These are phyloP conservation scores for Pseudomyrmex pallidus DNA, from an alignment of 1,140 invertebrate genomes.

Conservation along the genomic window DNA sequence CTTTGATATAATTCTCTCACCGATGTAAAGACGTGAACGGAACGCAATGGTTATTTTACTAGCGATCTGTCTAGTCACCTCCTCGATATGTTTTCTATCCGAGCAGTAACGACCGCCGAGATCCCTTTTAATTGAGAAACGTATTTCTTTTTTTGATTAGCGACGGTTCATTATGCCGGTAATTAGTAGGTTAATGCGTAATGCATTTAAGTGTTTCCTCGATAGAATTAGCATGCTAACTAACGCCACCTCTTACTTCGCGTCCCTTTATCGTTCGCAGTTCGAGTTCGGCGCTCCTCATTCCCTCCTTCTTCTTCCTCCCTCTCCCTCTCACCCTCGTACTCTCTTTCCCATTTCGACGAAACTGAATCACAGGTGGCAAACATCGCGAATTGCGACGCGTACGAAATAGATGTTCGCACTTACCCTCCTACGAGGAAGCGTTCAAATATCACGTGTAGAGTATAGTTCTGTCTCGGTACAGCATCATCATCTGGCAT, in stretches of 20 bases:
- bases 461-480: neutral
- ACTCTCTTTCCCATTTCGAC: conserved; percentile 34
- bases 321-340: conserved; percentile 17
- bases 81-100: conserved; percentile 36
- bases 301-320: conserved; percentile 26
- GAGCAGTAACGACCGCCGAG: neutral
- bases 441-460: conserved; percentile 26
- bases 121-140: conserved; percentile 16
- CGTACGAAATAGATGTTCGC: conserved; percentile 67
- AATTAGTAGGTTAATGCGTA: conserved; percentile 78
- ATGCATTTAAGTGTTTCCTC: conserved; percentile 80
- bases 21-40: conserved; percentile 65
- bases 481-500: neutral
- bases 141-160: conserved; percentile 78
- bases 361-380: conserved; percentile 71
- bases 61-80: conserved; percentile 20
- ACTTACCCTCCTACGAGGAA: conserved; percentile 47
- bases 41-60: conserved; percentile 29
- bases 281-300: conserved; percentile 61
- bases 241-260: conserved; percentile 63
- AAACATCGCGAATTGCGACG: conserved; percentile 67
- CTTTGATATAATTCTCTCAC: conserved; percentile 72
- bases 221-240: conserved; percentile 78
- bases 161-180: conserved; percentile 77
- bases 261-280: conserved; percentile 49